Evolutionary conservation across 2,797 vertebrate species (phyloP).

Genomic region (Poeciliopsis presidionis): DNA sequence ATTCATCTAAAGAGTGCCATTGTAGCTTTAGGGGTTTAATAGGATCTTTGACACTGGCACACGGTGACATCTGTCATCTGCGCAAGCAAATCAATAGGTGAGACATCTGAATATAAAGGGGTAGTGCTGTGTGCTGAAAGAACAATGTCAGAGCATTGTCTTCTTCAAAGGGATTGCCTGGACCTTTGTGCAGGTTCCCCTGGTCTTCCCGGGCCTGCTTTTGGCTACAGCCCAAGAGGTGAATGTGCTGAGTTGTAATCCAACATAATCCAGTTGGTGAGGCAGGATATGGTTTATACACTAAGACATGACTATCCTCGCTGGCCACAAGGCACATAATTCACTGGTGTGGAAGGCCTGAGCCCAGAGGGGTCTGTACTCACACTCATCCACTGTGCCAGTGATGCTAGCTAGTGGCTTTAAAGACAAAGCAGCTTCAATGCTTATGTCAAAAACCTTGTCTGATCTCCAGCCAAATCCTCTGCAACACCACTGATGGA

Average conservation of each 20-base stretch:
- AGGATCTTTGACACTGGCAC: slow-evolving; percentile 60
- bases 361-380: slow-evolving; percentile 45
- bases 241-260: slow-evolving; percentile 83
- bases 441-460: slow-evolving; percentile 48
- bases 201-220: slow-evolving; percentile 50
- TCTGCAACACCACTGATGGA: slow-evolving; percentile 19
- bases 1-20: slow-evolving; percentile 57
- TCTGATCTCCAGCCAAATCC: slow-evolving; percentile 55
- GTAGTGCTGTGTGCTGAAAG: slow-evolving; percentile 35
- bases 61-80: slow-evolving; percentile 71
- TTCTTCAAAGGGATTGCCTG: slow-evolving; percentile 27
- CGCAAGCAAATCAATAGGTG: slow-evolving; percentile 72
- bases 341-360: slow-evolving; percentile 46
- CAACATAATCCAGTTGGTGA: slow-evolving; percentile 82
- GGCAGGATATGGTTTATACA: slow-evolving; percentile 76
- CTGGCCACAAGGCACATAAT: slow-evolving; percentile 55
- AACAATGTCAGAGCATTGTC: slow-evolving; percentile 41
- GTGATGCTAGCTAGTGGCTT: slow-evolving; percentile 46
- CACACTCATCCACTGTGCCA: slow-evolving; percentile 31
- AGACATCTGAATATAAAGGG: slow-evolving; percentile 69
- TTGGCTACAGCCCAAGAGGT: slow-evolving; percentile 72
- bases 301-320: slow-evolving; percentile 65
- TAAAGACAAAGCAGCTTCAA: slow-evolving; percentile 59
- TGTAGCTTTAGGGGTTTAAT: slow-evolving; percentile 70
- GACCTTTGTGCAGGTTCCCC: slow-evolving; percentile 46